phyloP scores from a whole-genome alignment of 2,113 vertebrate genomes.

The Perognathus longimembris region DNA sequence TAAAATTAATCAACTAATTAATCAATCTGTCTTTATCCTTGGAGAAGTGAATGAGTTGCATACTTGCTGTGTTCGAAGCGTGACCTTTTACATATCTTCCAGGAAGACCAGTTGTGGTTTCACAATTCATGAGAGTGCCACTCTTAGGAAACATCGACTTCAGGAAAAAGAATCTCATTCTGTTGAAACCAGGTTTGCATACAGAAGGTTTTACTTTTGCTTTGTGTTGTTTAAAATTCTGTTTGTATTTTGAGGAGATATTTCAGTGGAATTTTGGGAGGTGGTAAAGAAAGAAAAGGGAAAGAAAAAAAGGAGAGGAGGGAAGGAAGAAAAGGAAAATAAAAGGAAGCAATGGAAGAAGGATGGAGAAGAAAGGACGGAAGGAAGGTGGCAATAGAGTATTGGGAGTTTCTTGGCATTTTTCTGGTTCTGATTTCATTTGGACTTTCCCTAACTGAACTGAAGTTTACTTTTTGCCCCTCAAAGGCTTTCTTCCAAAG shows the following conservation, averaged over 20 bases:
- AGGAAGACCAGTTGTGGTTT: background rate
- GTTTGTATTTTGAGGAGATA: background rate
- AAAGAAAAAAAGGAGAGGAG: too few relatives aligned
- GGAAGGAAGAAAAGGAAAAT: too few relatives aligned
- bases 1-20: background rate
- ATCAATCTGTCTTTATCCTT: background rate
- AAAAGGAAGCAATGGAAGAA: too few relatives aligned
- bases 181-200: background rate
- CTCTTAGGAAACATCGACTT: background rate
- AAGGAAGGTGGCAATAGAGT: background rate
- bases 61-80: background rate
- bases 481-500: constrained; percentile 40
- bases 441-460: constrained; percentile 48
- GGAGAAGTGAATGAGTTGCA: background rate
- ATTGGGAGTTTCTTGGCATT: constrained; percentile 42
- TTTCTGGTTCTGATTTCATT: constrained; percentile 46
- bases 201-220: background rate
- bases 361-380: too few relatives aligned
- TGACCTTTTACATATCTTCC: background rate
- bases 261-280: background rate
- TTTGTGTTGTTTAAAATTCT: background rate
- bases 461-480: constrained; percentile 64
- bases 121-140: background rate
- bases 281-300: background rate
- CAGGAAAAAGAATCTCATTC: background rate